Percentiles rank a stretch among this genome's conserved stretches.
phyloP scores from a whole-genome alignment of 2,797 vertebrate genomes.

The Hybognathus amarus region DNA sequence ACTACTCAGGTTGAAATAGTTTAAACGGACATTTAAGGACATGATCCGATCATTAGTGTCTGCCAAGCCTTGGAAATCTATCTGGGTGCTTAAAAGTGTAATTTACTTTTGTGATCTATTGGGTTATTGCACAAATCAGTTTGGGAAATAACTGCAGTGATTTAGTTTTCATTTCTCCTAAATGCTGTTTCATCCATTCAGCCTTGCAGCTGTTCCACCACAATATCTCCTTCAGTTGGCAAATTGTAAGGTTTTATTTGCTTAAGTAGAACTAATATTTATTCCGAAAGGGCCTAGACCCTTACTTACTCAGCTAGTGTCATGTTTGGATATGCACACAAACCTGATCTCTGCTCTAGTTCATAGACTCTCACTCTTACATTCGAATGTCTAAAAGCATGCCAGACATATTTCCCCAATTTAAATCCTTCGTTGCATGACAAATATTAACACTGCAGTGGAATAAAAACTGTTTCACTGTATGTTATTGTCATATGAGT shows the following conservation, averaged over 20 bases:
- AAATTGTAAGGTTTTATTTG: slow-evolving; percentile 66
- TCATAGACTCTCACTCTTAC: slow-evolving; percentile 36
- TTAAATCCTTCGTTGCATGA: slow-evolving; percentile 39
- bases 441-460: slow-evolving; percentile 47
- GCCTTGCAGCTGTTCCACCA: slow-evolving; percentile 56
- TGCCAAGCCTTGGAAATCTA: slow-evolving; percentile 31
- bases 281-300: slow-evolving; percentile 59
- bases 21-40: slow-evolving; percentile 32
- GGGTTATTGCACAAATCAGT: slow-evolving; percentile 42
- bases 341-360: slow-evolving; percentile 49
- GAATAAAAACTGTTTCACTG: slow-evolving; percentile 24
- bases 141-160: slow-evolving; percentile 38
- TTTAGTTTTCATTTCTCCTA: slow-evolving; percentile 43
- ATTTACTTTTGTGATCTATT: slow-evolving; percentile 43
- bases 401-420: slow-evolving; percentile 38
- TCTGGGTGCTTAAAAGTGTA: slow-evolving; percentile 29
- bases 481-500: slow-evolving; percentile 12
- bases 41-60: slow-evolving; percentile 33
- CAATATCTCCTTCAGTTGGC: slow-evolving; percentile 55
- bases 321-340: slow-evolving; percentile 60
- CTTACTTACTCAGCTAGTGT: slow-evolving; percentile 56
- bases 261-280: slow-evolving; percentile 67
- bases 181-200: slow-evolving; percentile 50
- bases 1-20: slow-evolving; percentile 29
- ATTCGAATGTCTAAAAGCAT: slow-evolving; percentile 51